A percentile compares a stretch with the other conserved stretches of the same genome.
Evolutionary conservation across 2,113 vertebrate genomes (phyloP).

Genomic region (Sylvietta virens): DNA sequence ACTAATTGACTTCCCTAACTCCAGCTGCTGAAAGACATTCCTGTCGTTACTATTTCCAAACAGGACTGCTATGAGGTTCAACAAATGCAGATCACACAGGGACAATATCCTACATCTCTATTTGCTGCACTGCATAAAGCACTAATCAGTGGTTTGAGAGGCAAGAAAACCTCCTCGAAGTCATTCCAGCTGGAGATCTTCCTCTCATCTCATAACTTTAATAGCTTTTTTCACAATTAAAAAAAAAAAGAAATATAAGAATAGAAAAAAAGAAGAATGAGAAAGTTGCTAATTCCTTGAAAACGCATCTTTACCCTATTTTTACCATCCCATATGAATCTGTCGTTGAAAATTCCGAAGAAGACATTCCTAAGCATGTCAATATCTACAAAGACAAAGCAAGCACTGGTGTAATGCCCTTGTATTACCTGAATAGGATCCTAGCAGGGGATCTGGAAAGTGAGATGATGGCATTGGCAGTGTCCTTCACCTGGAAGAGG

Average conservation of each 20-base stretch:
- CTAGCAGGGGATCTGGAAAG: neutral
- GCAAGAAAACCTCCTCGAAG: neutral
- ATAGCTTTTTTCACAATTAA: neutral
- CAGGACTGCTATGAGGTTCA: neutral
- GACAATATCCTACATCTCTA: neutral
- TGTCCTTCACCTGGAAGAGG: neutral
- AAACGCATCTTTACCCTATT: neutral
- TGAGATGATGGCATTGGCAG: neutral
- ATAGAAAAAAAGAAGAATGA: neutral
- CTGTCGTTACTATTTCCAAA: neutral
- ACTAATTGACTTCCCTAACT: neutral
- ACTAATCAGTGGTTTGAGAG: neutral
- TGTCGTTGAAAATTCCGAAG: neutral
- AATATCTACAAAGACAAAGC: neutral
- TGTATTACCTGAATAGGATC: neutral
- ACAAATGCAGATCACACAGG: neutral
- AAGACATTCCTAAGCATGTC: neutral
- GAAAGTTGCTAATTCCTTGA: neutral
- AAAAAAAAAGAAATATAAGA: neutral
- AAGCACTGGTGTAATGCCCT: neutral
- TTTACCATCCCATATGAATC: neutral
- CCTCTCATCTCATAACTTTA: neutral
- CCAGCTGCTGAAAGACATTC: neutral
- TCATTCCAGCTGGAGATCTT: neutral
- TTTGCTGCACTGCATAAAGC: neutral